These are phyloP conservation scores for Palythoa caribaeorum DNA, from an alignment of 92 coral and sea anemone species.

Conservation along the genomic window DNA sequence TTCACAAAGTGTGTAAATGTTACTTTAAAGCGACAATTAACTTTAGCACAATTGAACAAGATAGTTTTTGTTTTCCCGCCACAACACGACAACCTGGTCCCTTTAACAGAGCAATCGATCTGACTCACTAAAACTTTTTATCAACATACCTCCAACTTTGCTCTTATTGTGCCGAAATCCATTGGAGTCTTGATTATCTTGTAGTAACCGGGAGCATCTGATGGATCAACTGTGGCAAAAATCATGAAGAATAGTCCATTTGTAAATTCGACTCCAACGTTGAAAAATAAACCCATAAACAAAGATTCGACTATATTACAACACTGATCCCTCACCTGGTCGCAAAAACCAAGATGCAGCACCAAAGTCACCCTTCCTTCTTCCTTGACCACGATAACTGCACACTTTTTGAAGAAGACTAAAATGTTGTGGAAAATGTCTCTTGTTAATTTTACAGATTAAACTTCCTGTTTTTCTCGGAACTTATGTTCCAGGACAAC, in stretches of 20 bases:
- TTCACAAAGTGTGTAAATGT: too few relatives aligned
- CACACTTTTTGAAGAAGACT: constrained; percentile 93
- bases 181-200: constrained; percentile 93
- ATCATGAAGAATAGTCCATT: not conserved
- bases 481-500: not conserved
- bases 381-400: constrained; percentile 90
- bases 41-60: too few relatives aligned
- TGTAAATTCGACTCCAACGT: too few relatives aligned
- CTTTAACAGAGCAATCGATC: too few relatives aligned
- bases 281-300: too few relatives aligned
- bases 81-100: not conserved
- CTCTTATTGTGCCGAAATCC: constrained; percentile 92
- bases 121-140: not conserved
- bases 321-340: constrained; percentile 73
- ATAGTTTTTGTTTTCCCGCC: not conserved
- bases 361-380: constrained; percentile 86
- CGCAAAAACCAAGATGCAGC: constrained; percentile 97
- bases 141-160: constrained; percentile 84
- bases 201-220: constrained; percentile 96
- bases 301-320: too few relatives aligned
- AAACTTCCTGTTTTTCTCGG: not conserved
- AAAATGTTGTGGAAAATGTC: not conserved
- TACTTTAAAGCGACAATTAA: too few relatives aligned
- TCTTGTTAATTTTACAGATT: not conserved
- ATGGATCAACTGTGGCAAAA: constrained; percentile 77